These are phyloP conservation scores for Tympanuchus pallidicinctus DNA, from an alignment of 2,113 vertebrate species.

Conservation along the genomic window DNA sequence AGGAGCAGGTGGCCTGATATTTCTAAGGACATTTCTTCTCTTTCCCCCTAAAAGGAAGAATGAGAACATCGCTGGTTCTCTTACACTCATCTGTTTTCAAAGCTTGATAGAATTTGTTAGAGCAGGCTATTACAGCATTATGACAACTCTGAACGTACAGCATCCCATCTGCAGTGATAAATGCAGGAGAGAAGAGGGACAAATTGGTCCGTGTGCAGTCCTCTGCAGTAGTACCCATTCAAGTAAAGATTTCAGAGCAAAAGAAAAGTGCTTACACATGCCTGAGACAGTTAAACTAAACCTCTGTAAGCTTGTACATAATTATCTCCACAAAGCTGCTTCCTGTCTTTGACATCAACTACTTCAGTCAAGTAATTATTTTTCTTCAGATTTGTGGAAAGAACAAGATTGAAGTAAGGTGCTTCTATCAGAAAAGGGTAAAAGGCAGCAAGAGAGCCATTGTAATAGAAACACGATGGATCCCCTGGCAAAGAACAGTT, in stretches of 20 bases:
- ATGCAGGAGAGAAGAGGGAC: neutral
- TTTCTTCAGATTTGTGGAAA: neutral
- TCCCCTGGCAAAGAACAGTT: neutral
- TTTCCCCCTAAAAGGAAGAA: neutral
- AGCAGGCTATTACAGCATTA: neutral
- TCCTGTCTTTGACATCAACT: neutral
- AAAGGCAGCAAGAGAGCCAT: neutral
- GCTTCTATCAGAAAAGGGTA: neutral
- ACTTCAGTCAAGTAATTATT: neutral
- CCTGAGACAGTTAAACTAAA: neutral
- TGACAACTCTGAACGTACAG: rapidly evolving
- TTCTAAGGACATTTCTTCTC: neutral
- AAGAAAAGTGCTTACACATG: neutral
- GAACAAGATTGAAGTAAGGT: neutral
- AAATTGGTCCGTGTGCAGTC: neutral
- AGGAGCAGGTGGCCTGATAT: neutral
- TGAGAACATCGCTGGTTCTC: rapidly evolving
- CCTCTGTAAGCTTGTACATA: neutral
- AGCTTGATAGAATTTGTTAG: neutral
- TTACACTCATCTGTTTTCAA: neutral
- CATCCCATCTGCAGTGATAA: neutral
- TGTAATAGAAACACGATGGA: neutral
- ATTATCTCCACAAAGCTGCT: neutral
- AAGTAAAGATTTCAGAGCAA: neutral
- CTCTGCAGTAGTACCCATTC: neutral